Conservation (phyloP, 2,113 vertebrate genomes). For the Phylloscopus trochilus region DNA sequence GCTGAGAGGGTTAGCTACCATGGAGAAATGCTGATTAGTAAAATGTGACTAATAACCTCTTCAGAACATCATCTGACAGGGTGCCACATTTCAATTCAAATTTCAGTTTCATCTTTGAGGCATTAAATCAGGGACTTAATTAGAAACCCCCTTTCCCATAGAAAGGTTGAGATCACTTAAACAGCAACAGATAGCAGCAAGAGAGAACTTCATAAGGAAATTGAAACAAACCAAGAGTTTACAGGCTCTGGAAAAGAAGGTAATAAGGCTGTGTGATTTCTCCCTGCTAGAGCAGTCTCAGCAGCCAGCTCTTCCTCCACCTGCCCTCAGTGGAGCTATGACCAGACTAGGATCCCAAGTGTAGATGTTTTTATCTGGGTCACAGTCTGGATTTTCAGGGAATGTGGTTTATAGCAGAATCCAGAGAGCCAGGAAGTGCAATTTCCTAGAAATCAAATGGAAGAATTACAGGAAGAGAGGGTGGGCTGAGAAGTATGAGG, state of each 20-base stretch:
- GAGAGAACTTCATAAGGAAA: not conserved
- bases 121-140: not conserved
- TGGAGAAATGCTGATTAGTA: not conserved
- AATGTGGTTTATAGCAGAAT: not conserved
- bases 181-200: not conserved
- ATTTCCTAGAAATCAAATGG: conserved; percentile 34
- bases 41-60: not conserved
- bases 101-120: not conserved
- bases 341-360: not conserved
- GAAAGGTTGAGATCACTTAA: not conserved
- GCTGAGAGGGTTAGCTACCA: not conserved
- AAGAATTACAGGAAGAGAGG: not conserved
- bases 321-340: not conserved
- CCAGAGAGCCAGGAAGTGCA: not conserved
- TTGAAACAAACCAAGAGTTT: not conserved
- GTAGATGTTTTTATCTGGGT: not conserved
- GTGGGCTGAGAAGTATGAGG: not conserved
- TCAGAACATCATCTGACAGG: not conserved
- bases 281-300: not conserved
- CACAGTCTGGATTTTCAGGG: conserved; percentile 2
- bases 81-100: not conserved
- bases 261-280: not conserved
- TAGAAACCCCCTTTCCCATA: not conserved
- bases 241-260: not conserved
- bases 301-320: not conserved